A percentile compares a stretch with the other conserved stretches of the same genome.
Conservation (phyloP, 2,888 invertebrate genomes). For the Branchipolynoe longqiensis region DNA sequence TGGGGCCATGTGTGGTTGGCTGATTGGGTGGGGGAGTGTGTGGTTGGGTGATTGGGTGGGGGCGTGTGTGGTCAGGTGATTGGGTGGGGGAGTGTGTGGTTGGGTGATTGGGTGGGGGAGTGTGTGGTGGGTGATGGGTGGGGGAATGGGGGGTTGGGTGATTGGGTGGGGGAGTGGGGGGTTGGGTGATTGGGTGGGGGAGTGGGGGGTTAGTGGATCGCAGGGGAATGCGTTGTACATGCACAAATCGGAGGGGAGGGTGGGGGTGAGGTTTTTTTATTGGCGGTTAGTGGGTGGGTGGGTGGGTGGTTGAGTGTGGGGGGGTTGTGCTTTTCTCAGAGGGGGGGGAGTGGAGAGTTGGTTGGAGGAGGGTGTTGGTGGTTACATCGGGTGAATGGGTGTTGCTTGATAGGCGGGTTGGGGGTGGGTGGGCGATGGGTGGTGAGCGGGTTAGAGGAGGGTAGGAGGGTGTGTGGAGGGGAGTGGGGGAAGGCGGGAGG, state of each 20-base stretch:
- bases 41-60: neutral
- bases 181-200: neutral
- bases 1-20: neutral
- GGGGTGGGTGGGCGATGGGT: too few relatives aligned
- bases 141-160: neutral
- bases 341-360: too few relatives aligned
- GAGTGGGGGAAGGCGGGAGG: constrained; percentile 4
- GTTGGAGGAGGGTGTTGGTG: too few relatives aligned
- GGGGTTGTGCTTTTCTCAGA: too few relatives aligned
- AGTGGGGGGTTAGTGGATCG: too few relatives aligned
- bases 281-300: too few relatives aligned
- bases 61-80: neutral
- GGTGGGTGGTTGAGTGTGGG: too few relatives aligned
- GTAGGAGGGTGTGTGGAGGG: neutral
- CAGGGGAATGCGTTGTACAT: too few relatives aligned
- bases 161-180: neutral
- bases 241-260: too few relatives aligned
- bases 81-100: neutral
- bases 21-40: neutral
- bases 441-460: neutral
- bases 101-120: neutral
- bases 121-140: neutral
- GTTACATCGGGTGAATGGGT: too few relatives aligned
- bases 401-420: too few relatives aligned
- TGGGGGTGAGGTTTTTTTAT: too few relatives aligned